Evolutionary conservation across 2,888 invertebrate species (phyloP), one percentile per base, ranked within the genome.

Genomic region (Xestia xanthographa): DNA sequence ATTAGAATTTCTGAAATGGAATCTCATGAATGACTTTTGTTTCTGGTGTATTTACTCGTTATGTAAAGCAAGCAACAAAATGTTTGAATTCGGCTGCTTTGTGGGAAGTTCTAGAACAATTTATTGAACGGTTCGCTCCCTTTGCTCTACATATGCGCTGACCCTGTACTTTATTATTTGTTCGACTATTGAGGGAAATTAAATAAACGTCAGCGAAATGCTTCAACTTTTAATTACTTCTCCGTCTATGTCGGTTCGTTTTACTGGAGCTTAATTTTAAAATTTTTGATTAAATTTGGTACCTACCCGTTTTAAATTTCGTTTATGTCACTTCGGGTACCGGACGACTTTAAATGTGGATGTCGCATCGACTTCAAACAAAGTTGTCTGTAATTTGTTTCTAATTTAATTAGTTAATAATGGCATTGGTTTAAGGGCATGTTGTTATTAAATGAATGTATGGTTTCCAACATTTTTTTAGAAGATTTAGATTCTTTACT

Each of bases 1-100:
- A 95, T 95, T 94, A 93, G 92, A 93, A 94, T 94, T 93, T 94
- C 92, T 91, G 89, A 88, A 91, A 90, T 89, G 93, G 92, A 94
- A 95, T 95, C 94, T 92, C 91, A 89, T 87, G 91, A 93, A 93
- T 94, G 92, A 94, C 93, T 92, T 92, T 93, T 91, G 92, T 92
- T 91, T 84, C 87, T 87, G 82, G 89, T 92, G 89, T 92, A 93
- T 93, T 92, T 92, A 92, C 90, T 91, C 88, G 88, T 90, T 92
- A 90, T 86, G 87, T 88, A 88, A 87, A 89, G 82, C 85, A 87
- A 86, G 89, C 85, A 87, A 87, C 87, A 63, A 87, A 91, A 89
- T 89, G 74, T 86, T 86, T 83, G 77, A 83, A 89, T 89, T 84
- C 80, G 83, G 83, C 84, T 86, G 88, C 84, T 88, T 86, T 89